A percentile compares a stretch with the other conserved stretches of the same genome.
Conservation (phyloP, 1,140 invertebrate genomes). For the roundworm (Caenorhabditis elegans) region DNA sequence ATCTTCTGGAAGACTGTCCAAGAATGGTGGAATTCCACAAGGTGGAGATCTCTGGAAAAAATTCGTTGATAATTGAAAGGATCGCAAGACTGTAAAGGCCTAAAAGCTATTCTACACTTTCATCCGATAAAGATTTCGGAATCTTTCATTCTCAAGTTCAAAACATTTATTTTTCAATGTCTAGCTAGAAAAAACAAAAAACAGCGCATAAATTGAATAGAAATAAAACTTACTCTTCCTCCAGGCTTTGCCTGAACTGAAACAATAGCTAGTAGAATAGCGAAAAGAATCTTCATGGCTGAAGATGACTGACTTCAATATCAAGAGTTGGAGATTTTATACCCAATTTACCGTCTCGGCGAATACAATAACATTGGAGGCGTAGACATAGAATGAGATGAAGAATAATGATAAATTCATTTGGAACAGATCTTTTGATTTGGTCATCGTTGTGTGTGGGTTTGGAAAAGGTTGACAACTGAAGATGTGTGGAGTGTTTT, state of each 20-base stretch:
- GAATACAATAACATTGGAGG: background rate
- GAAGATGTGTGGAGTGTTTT: no score
- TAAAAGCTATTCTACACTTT: no score
- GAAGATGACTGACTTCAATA: no score
- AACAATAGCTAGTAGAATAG: background rate
- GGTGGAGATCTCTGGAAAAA: slow-evolving; percentile 36
- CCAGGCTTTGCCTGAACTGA: background rate
- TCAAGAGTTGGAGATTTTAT: slow-evolving; percentile 1
- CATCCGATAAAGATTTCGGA: no score
- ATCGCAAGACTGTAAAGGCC: no score
- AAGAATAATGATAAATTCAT: slow-evolving; percentile 6
- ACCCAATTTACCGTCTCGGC: background rate
- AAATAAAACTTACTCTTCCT: slow-evolving; percentile 2
- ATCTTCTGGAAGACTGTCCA: slow-evolving; percentile 36
- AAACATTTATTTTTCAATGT: no score
- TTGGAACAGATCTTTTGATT: slow-evolving; percentile 19
- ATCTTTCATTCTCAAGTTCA: no score
- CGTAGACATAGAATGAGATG: background rate
- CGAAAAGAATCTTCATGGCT: background rate
- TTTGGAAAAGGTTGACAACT: no score
- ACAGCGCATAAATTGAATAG: no score
- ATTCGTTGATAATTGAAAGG: no score
- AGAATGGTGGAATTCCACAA: slow-evolving; percentile 30
- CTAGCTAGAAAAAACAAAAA: background rate
- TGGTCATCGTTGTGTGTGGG: background rate